A percentile compares a stretch with the other conserved stretches of the same genome.
phyloP scores from a whole-genome alignment of 2,113 vertebrate genomes.

The Hippolais icterina region DNA sequence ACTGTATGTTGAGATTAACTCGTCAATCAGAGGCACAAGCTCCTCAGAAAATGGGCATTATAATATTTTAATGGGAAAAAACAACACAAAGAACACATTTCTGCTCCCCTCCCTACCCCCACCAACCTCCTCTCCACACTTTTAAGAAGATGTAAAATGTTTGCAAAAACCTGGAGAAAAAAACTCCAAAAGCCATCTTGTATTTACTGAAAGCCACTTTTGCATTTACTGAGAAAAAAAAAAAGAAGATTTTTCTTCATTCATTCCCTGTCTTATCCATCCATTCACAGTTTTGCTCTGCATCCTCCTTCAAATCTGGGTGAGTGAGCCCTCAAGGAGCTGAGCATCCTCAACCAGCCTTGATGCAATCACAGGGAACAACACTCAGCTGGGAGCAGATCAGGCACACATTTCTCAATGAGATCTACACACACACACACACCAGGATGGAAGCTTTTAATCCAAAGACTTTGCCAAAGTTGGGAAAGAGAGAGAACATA shows the following conservation, averaged over 20 bases:
- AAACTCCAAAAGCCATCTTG: neutral
- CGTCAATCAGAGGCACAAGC: neutral
- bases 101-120: neutral
- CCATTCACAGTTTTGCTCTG: slow-evolving; percentile 31
- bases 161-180: neutral
- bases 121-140: neutral
- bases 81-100: neutral
- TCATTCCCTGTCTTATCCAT: neutral
- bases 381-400: neutral
- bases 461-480: neutral
- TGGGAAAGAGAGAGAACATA: neutral
- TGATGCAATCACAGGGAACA: neutral
- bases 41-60: accelerated
- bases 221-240: neutral
- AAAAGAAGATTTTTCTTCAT: neutral
- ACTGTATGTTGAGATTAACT: neutral
- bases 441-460: neutral
- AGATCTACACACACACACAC: neutral
- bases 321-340: neutral
- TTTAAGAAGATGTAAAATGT: neutral
- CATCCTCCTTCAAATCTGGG: neutral
- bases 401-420: neutral
- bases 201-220: too few relatives aligned
- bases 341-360: neutral
- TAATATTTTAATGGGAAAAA: neutral